Percentiles rank a stretch among this genome's conserved stretches.
These are phyloP conservation scores for Desmodus rotundus DNA, from an alignment of 2,113 vertebrate species.

Conservation along the genomic window DNA sequence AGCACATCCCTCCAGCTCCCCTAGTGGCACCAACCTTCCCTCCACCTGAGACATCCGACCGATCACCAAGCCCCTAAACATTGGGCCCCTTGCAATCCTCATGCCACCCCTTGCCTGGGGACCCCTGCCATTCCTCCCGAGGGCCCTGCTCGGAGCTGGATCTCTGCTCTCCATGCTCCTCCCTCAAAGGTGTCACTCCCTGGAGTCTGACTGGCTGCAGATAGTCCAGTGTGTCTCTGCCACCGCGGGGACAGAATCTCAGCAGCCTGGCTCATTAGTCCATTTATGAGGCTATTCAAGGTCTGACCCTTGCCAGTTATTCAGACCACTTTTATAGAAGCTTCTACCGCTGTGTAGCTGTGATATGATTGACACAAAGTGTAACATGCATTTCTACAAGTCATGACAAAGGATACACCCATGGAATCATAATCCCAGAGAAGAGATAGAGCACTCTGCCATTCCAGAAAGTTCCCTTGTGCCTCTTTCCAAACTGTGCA, in stretches of 20 bases:
- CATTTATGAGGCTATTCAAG: not conserved
- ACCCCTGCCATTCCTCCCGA: not conserved
- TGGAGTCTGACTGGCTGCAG: not conserved
- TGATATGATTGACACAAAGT: not conserved
- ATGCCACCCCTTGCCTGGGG: not conserved
- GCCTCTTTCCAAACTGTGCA: not conserved
- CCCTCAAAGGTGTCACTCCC: accelerated
- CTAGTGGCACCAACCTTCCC: not conserved
- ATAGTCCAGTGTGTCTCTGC: accelerated
- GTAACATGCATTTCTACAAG: not conserved
- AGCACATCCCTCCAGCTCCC: accelerated
- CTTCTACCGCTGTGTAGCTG: not conserved
- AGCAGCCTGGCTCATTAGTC: too few species aligned
- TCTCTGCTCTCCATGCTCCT: accelerated
- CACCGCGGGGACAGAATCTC: too few species aligned
- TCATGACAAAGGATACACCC: not conserved
- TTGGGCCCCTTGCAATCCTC: accelerated
- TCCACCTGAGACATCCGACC: not conserved
- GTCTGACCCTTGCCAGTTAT: not conserved
- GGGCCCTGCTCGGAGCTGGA: not conserved
- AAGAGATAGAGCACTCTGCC: not conserved
- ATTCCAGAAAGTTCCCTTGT: not conserved
- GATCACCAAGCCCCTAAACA: not conserved
- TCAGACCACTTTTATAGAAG: not conserved
- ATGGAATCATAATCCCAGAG: not conserved